A percentile compares a stretch with the other conserved stretches of the same genome.
These are phyloP conservation scores for Acronicta psi DNA, from an alignment of 2,888 invertebrate species.

Conservation along the genomic window DNA sequence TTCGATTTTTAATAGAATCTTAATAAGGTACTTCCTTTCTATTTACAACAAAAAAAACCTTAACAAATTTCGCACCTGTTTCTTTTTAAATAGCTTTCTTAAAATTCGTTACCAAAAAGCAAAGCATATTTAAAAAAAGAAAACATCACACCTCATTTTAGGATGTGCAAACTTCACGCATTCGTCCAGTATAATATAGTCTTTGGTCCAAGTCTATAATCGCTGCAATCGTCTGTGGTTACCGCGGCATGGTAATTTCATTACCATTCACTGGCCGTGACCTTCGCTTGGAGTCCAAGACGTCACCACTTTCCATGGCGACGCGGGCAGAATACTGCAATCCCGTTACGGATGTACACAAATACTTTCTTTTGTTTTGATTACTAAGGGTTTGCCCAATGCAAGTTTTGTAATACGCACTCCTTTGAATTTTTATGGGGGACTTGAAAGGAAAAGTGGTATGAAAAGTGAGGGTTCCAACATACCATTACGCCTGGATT, in stretches of 20 bases:
- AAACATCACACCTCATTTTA: neutral
- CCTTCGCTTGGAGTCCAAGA: slow-evolving; percentile 64
- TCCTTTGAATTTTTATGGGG: slow-evolving; percentile 21
- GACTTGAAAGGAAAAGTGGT: slow-evolving; percentile 43
- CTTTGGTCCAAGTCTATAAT: neutral
- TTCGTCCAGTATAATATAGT: too few relatives aligned
- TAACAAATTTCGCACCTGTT: neutral
- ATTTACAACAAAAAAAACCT: neutral
- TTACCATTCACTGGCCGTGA: slow-evolving; percentile 76
- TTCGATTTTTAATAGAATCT: too few relatives aligned
- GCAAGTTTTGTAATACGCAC: slow-evolving; percentile 51
- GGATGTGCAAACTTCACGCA: slow-evolving; percentile 4
- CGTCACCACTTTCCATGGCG: slow-evolving; percentile 74
- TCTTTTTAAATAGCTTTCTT: slow-evolving; percentile 7
- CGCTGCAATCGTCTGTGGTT: slow-evolving; percentile 22
- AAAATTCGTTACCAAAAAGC: slow-evolving; percentile 2
- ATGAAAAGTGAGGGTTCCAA: neutral
- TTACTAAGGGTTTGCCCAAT: slow-evolving; percentile 45
- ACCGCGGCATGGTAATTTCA: slow-evolving; percentile 49
- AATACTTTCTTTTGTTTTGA: slow-evolving; percentile 73
- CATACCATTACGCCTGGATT: too few relatives aligned
- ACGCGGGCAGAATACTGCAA: slow-evolving; percentile 70
- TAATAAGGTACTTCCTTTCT: too few relatives aligned
- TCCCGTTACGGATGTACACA: slow-evolving; percentile 60
- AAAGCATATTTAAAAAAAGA: neutral